These are phyloP conservation scores for Allolobophora icterica DNA, from an alignment of 2,888 invertebrate genomes.

Conservation along the genomic window DNA sequence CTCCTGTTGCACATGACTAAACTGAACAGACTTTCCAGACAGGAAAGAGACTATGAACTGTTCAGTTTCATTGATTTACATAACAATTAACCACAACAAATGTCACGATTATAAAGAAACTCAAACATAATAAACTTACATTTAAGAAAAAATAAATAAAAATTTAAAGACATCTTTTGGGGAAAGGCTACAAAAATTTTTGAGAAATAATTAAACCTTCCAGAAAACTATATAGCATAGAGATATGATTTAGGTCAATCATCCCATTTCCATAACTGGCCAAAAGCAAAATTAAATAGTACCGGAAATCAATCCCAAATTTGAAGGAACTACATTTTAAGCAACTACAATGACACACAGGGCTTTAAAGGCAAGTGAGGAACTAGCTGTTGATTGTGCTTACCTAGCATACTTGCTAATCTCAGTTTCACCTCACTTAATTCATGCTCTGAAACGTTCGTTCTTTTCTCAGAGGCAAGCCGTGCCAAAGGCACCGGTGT, in stretches of 20 bases:
- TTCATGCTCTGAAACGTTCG: not conserved
- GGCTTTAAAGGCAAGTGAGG: not conserved
- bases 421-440: constrained; percentile 38
- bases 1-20: not conserved
- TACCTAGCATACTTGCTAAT: constrained; percentile 39
- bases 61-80: not conserved
- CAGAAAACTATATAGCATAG: not conserved
- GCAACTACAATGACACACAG: not conserved
- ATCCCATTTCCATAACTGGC: not conserved
- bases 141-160: not conserved
- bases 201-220: not conserved
- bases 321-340: not conserved
- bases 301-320: not conserved
- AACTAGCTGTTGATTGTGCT: constrained; percentile 23
- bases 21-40: not conserved
- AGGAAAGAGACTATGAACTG: not conserved
- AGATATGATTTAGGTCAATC: not conserved
- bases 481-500: not conserved
- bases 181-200: not conserved
- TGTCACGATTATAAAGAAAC: not conserved
- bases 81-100: not conserved
- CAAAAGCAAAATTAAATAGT: not conserved
- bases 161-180: not conserved
- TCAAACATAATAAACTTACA: not conserved
- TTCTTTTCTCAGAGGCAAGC: constrained; percentile 12